These are phyloP conservation scores for Acridotheres tristis DNA, from an alignment of 2,797 vertebrate species.

Conservation along the genomic window DNA sequence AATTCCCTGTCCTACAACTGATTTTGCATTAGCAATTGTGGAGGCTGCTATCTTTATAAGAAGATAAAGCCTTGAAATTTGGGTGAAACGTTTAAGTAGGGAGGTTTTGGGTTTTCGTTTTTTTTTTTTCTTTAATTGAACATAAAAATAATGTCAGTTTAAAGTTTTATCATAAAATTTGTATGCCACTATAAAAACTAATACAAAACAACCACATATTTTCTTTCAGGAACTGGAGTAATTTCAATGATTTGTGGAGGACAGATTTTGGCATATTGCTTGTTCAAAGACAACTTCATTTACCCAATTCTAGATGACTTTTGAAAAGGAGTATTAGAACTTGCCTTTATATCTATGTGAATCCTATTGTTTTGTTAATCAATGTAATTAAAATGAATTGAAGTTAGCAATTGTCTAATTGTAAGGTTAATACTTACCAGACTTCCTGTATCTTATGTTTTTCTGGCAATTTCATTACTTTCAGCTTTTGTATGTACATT, in stretches of 20 bases:
- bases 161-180: background rate
- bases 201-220: background rate
- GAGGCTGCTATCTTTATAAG: background rate
- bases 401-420: background rate
- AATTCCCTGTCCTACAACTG: background rate
- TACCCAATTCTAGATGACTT: constrained; percentile 80
- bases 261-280: constrained; percentile 86
- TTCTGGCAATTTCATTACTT: background rate
- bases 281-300: constrained; percentile 90
- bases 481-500: background rate
- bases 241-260: constrained; percentile 89
- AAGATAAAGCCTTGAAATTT: background rate
- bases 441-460: background rate
- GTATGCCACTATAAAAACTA: background rate
- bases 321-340: constrained; percentile 38
- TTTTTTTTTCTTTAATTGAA: background rate
- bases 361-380: background rate
- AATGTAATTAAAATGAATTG: background rate
- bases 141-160: background rate
- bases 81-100: background rate
- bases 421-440: background rate
- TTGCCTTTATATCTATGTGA: background rate
- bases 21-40: background rate
- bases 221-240: constrained; percentile 82
- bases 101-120: background rate